phyloP scores from a whole-genome alignment of 2,113 vertebrate species.

The Hucho hucho region DNA sequence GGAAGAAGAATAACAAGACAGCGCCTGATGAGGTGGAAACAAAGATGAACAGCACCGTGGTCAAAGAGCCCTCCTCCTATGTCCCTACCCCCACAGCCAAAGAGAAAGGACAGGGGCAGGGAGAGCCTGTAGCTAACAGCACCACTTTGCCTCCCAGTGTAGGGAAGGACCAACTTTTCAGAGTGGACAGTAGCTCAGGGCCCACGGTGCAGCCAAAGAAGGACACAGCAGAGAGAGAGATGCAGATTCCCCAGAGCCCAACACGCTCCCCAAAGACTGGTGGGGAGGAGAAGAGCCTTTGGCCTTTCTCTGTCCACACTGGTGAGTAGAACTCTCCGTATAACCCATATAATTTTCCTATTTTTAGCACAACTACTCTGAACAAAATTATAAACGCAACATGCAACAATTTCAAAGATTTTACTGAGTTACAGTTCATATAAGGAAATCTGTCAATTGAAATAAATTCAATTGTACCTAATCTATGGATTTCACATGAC shows the following conservation, averaged over 20 bases:
- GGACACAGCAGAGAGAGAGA: conserved; percentile 74
- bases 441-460: too few relatives aligned
- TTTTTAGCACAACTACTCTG: too few relatives aligned
- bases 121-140: conserved; percentile 42
- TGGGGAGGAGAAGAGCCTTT: conserved; percentile 56
- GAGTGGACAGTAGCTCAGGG: conserved; percentile 48
- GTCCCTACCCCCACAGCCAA: conserved; percentile 75
- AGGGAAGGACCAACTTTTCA: conserved; percentile 26
- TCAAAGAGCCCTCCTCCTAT: conserved; percentile 48
- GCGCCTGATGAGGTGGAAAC: conserved; percentile 53
- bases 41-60: conserved; percentile 44
- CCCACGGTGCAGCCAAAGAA: conserved; percentile 78
- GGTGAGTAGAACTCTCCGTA: conserved; percentile 72
- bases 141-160: conserved; percentile 58
- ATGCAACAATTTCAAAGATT: too few relatives aligned
- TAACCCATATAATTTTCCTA: neutral
- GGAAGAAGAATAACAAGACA: conserved; percentile 68
- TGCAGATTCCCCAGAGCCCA: conserved; percentile 77
- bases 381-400: too few relatives aligned
- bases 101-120: conserved; percentile 69
- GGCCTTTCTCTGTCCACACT: conserved; percentile 88
- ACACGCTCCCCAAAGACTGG: conserved; percentile 59
- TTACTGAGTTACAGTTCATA: too few relatives aligned
- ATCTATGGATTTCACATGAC: too few relatives aligned
- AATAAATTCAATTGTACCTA: too few relatives aligned